phyloP scores from a whole-genome alignment of 30 jellyfish, hydroid and myxozoan genomes.

The Rhopilema esculentum region DNA sequence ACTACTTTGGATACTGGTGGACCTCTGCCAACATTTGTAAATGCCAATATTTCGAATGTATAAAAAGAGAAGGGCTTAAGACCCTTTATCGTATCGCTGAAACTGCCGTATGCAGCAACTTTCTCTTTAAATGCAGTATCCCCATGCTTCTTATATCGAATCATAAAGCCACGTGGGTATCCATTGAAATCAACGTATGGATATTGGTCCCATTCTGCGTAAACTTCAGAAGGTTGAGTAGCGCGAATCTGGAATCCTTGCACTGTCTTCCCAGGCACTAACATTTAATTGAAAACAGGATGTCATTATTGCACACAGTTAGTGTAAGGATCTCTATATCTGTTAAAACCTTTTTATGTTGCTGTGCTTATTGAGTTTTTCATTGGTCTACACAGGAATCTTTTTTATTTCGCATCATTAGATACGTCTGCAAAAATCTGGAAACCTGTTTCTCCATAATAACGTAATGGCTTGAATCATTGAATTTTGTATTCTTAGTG shows the following conservation, averaged over 20 bases:
- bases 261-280: not conserved
- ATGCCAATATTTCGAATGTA: constrained; percentile 21
- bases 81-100: constrained; percentile 3
- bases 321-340: too few relatives aligned
- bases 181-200: constrained; percentile 5
- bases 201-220: constrained; percentile 12
- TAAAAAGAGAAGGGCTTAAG: constrained; percentile 18
- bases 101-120: constrained; percentile 13
- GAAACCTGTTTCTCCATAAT: too few relatives aligned
- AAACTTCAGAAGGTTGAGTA: constrained; percentile 15
- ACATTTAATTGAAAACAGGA: not conserved
- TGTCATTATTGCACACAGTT: not conserved
- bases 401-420: too few relatives aligned
- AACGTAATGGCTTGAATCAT: too few relatives aligned
- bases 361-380: too few relatives aligned
- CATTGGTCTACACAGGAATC: too few relatives aligned
- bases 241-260: constrained; percentile 15
- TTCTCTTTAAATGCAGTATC: not conserved
- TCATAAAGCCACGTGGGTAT: constrained; percentile 11
- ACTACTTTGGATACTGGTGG: constrained; percentile 18
- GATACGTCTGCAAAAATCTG: too few relatives aligned
- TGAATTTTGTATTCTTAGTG: too few relatives aligned
- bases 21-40: constrained; percentile 31
- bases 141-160: constrained; percentile 8
- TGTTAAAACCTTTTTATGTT: too few relatives aligned